Evolutionary conservation across 2,113 vertebrate genomes (phyloP), one percentile per base, ranked within the genome.

Genomic region (Sinocyclocheilus anophthalmus): DNA sequence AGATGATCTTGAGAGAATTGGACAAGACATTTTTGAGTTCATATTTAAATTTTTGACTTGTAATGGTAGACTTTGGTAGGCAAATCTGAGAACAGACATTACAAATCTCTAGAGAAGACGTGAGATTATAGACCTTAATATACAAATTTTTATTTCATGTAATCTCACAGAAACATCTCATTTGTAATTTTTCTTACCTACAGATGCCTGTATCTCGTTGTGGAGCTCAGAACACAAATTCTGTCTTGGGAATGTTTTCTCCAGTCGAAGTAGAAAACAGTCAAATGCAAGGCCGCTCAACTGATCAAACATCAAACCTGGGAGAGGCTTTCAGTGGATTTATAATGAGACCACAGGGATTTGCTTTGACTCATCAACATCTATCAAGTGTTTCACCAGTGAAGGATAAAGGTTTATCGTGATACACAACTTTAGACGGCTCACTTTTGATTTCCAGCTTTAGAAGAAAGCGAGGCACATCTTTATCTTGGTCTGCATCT

Each of bases 381-480:
- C 57, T 45, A 80, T 61, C 11, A 77, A 77, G 77, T 37, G 53
- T 79, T 79, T 61, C 55, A 24, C 14, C 18, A 39, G 77, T 8
- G 18, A 59, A 81, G 33, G 30, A 61, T 79, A 18, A 79, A 79
- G 75, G 48, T 77, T 24, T 80, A n/a, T 80, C 3, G 20, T 80
- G 55, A 42, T 37, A 77, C 53, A 78, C 76, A 57, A 37, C 26
- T 3, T 55, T 33, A 77, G 48, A 53, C 24, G 22, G 50, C 26
- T 33, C 57, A 2, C 26, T 57, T 59, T 78, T 33, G 1, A 59
- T 22, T 33, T 37, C 6, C 16, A 57, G 18, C 30, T 59, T 24
- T 59, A 10, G 26, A n/a, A 79, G 48, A 57, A 78, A 13, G 6
- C 18, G 33, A 22, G 33, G 10, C 26, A 12, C n/a, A 33, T 55